Conservation (phyloP, 2,797 vertebrate genomes). For the Gorsachius magnificus region DNA sequence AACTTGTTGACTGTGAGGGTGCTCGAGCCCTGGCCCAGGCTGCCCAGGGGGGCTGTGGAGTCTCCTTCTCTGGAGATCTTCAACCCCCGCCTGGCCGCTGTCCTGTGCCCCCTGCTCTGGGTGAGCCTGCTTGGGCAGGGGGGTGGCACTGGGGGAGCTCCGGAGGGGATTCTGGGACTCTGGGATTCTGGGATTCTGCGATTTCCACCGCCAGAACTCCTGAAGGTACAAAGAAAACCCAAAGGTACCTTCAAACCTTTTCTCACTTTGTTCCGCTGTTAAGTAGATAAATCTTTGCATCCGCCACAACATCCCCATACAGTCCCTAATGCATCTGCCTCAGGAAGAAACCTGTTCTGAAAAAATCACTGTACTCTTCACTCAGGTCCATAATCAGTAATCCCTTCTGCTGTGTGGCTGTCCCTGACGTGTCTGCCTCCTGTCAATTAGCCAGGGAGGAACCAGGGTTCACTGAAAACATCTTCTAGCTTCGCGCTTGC, state of each 20-base stretch:
- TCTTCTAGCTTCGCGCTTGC: neutral
- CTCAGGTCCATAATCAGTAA: neutral
- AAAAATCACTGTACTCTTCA: neutral
- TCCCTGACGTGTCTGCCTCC: neutral
- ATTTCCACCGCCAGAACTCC: neutral
- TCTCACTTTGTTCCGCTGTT: neutral
- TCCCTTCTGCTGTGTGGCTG: neutral
- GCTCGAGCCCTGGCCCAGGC: too few relatives aligned
- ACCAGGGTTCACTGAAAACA: neutral
- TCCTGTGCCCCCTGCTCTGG: too few relatives aligned
- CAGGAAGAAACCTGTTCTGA: neutral
- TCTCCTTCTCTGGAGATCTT: too few relatives aligned
- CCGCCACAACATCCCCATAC: accelerated
- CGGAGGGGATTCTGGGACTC: too few relatives aligned
- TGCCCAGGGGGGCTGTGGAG: too few relatives aligned
- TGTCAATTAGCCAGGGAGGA: neutral
- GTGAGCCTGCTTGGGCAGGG: too few relatives aligned
- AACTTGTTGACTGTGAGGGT: too few relatives aligned
- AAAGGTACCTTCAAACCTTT: neutral
- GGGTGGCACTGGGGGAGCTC: too few relatives aligned
- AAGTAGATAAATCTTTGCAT: neutral
- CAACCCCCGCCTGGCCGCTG: too few relatives aligned
- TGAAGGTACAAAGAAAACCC: neutral
- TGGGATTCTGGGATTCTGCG: too few relatives aligned
- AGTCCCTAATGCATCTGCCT: neutral